Evolutionary conservation across 2,888 invertebrate species (phyloP), one percentile per base, ranked within the genome.

Genomic region (Papilio elwesi): DNA sequence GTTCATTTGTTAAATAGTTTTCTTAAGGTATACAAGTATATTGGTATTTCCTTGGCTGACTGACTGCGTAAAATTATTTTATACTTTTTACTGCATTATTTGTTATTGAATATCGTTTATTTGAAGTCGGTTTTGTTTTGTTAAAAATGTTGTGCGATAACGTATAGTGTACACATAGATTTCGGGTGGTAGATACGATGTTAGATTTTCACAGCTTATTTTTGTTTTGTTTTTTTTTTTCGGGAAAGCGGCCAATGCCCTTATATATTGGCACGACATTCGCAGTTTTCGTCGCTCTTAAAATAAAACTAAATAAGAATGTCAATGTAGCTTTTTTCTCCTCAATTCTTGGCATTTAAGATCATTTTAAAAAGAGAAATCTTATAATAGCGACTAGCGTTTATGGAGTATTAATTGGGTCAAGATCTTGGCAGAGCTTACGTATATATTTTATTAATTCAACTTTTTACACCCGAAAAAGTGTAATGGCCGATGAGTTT

Each of bases 321-420:
- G 48, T 65, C 57, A 49, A 16, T n/a, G 53, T 53, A 48, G 51
- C 49, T 16, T 49, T 38, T 43, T 36, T 38, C 12, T 49, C 15
- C 57, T 36, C 38, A 57, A 57, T 65, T 71, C 57, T 71, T 65
- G 70, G 70, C 70, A 13, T 15, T 5, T 12, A 38, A 59, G 13
- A n/a, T 5, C 13, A 15, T 59, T 68, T 59, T 48, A 47, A 55
- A 43, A 67, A 57, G 7, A 16, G 6, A 38, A 11, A 5, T 52
- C 67, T 57, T 68, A 8, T 49, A 26, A 36, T 59, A 59, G 47
- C 57, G 47, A 57, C 49, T 15, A 59, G 1, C 9, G 1, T 48
- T 59, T 38, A 38, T 62, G 13, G 51, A 11, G 10, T 51, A 36
- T n/a, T 59, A 52, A 67, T 67, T 53, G 16, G 67, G 67, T 53